Evolutionary conservation across 2,113 vertebrate genomes (phyloP).

Genomic region (Nipponia nippon): DNA sequence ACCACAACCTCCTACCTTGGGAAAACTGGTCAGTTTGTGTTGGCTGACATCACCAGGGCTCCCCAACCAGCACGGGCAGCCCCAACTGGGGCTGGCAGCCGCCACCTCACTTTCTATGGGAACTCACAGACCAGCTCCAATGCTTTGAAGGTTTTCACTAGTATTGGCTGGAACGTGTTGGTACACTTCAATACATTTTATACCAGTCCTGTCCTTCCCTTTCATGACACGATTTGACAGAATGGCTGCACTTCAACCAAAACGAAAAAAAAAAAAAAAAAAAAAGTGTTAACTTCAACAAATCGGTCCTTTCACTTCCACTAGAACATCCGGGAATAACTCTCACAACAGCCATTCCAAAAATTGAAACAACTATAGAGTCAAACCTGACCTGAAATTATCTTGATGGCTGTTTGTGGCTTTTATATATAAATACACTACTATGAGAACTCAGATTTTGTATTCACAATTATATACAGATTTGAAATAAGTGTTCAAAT

Average conservation of each 20-base stretch:
- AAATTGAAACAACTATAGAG: neutral
- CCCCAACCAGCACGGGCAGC: neutral
- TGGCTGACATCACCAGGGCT: neutral
- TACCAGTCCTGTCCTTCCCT: neutral
- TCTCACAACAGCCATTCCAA: neutral
- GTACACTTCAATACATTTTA: fast-evolving
- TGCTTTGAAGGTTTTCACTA: neutral
- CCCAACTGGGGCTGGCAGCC: neutral
- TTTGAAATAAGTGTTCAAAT: neutral
- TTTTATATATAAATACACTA: neutral
- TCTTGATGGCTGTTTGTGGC: neutral
- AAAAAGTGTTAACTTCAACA: neutral
- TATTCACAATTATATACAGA: neutral
- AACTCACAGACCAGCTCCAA: fast-evolving
- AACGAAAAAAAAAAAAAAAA: neutral
- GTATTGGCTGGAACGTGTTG: fast-evolving
- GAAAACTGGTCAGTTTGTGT: fast-evolving
- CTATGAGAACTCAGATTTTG: neutral
- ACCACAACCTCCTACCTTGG: neutral
- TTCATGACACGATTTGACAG: neutral
- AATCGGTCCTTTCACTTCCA: neutral
- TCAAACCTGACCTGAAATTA: neutral
- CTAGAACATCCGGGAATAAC: neutral
- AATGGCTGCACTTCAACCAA: neutral
- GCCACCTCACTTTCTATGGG: fast-evolving